Evolutionary conservation across 2,888 invertebrate genomes (phyloP), one percentile per base, ranked within the genome.

Genomic region (Spilarctia lutea): DNA sequence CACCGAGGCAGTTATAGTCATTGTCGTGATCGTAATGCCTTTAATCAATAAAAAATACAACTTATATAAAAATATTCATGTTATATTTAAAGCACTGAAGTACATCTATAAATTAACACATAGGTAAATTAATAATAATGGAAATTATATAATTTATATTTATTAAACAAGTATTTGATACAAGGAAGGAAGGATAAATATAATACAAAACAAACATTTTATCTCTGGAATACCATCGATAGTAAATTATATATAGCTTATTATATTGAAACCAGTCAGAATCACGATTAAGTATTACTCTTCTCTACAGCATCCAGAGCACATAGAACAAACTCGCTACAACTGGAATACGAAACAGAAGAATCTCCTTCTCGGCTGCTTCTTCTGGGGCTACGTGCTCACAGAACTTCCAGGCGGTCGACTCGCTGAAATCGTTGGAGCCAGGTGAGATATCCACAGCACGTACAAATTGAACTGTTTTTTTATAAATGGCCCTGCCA

Each of bases 301-400:
- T 77, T 74, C 48, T 71, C 69, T 74, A 8, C 86, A 95, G 95
- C 95, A 96, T 73, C 95, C 95, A 68, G 94, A 88, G 45, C 94
- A 94, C 88, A 92, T 94, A 81, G 90, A 93, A 78, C 95, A 95
- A 81, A 95, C 96, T 0, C 96, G 96, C 80, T 98, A 98, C 93
- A 91, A 96, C 35, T 99, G 98, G 98, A 97, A 97, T 90, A 97
- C 97, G 75, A 97, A 97, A 85, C 97, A 98, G 87, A 97, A 97
- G 89, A 98, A 98, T 87, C 96, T 97, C 77, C 97, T 99, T 66
- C 96, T 98, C 42, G 98, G 98, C 65, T 97, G 97, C 86, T 99
- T 99, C 96, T 99, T 98, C 96, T 99, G 98, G 98, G 99, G 99
- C 20, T 99, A 99, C 92, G 97, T 99, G 68, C 96, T 98, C 77